Percentiles rank a stretch among this genome's conserved stretches.
Evolutionary conservation across 1,140 invertebrate species (phyloP).

Genomic region (Choristoneura fumiferana): DNA sequence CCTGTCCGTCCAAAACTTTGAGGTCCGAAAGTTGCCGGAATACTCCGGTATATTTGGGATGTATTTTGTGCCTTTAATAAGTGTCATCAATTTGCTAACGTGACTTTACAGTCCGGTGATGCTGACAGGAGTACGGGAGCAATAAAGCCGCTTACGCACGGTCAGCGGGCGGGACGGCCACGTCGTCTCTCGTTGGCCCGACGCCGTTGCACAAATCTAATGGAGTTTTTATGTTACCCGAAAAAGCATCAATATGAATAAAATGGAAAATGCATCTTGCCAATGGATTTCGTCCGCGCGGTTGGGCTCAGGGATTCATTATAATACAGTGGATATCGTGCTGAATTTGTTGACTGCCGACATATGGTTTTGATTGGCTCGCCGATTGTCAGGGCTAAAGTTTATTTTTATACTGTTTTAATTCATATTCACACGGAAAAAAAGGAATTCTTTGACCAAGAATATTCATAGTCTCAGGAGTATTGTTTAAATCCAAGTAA

Average conservation of each 20-base stretch:
- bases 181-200: constrained; percentile 1
- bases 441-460: no score
- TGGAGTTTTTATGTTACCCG: constrained; percentile 55
- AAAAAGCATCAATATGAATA: constrained; percentile 44
- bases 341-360: background rate
- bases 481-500: no score
- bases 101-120: constrained; percentile 20
- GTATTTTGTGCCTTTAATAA: constrained; percentile 10
- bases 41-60: no score
- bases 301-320: constrained; percentile 3
- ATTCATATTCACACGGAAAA: background rate
- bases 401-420: constrained; percentile 33
- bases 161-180: constrained; percentile 29
- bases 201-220: constrained; percentile 52
- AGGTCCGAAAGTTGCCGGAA: no score
- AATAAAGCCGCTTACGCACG: constrained; percentile 45
- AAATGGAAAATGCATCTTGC: constrained; percentile 48
- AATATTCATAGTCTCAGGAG: no score
- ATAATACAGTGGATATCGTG: constrained; percentile 2
- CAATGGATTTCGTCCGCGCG: constrained; percentile 35
- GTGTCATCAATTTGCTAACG: background rate
- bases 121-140: constrained; percentile 27
- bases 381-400: constrained; percentile 21
- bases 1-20: no score
- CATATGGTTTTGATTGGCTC: background rate